Conservation (phyloP, 2,888 invertebrate species). For the Elmis aenea region DNA sequence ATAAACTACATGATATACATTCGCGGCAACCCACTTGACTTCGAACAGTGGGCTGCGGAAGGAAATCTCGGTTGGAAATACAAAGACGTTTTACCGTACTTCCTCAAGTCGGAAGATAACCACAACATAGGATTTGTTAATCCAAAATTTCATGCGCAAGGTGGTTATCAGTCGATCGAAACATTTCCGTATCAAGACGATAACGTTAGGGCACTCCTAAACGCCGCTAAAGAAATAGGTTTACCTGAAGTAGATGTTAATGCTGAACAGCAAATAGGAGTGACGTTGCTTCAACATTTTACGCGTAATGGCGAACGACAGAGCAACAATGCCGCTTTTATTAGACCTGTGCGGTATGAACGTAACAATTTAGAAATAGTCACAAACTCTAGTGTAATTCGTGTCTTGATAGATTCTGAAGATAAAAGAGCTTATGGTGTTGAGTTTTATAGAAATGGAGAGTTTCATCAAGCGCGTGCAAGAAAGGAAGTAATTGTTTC, state of each 20-base stretch:
- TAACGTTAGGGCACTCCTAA: slow-evolving; percentile 50
- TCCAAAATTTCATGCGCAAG: slow-evolving; percentile 50
- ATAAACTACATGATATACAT: slow-evolving; percentile 56
- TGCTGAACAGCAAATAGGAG: slow-evolving; percentile 57
- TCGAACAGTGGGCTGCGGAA: slow-evolving; percentile 53
- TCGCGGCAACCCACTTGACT: slow-evolving; percentile 51
- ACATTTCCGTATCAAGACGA: slow-evolving; percentile 53
- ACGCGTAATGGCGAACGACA: slow-evolving; percentile 55
- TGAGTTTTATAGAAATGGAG: slow-evolving; percentile 49
- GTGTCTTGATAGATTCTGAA: slow-evolving; percentile 54
- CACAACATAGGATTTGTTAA: slow-evolving; percentile 49
- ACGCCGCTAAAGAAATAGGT: slow-evolving; percentile 57
- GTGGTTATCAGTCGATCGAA: slow-evolving; percentile 58
- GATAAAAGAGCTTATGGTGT: slow-evolving; percentile 51
- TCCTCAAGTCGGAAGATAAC: slow-evolving; percentile 55
- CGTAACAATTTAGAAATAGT: slow-evolving; percentile 50
- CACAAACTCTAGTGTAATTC: slow-evolving; percentile 52
- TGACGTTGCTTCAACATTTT: slow-evolving; percentile 58
- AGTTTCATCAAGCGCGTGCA: slow-evolving; percentile 46
- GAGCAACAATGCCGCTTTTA: slow-evolving; percentile 61
- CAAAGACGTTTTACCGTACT: slow-evolving; percentile 57
- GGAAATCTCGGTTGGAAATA: slow-evolving; percentile 56
- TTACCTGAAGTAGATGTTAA: slow-evolving; percentile 56
- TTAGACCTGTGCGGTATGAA: slow-evolving; percentile 57
- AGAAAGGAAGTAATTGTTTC: slow-evolving; percentile 60